A percentile compares a stretch with the other conserved stretches of the same genome.
These are phyloP conservation scores for Myxocyprinus asiaticus DNA, from an alignment of 2,113 vertebrate genomes.

Conservation along the genomic window DNA sequence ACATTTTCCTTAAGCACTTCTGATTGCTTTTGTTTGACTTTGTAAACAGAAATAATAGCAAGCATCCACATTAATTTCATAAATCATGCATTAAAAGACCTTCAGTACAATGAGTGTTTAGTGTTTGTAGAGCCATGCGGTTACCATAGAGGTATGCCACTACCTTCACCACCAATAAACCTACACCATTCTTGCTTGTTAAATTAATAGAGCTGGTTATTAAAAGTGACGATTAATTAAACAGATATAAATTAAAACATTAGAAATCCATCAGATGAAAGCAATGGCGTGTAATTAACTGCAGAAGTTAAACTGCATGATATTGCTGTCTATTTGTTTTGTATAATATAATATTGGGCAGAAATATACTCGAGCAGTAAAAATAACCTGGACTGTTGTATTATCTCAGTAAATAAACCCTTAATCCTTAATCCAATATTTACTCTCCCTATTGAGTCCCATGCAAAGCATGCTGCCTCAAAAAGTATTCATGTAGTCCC, in stretches of 20 bases:
- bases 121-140: constrained; percentile 44
- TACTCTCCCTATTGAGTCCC: no score
- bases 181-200: constrained; percentile 53
- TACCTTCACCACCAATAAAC: constrained; percentile 53
- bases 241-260: constrained; percentile 66
- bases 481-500: no score
- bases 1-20: constrained; percentile 7
- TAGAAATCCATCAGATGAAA: constrained; percentile 64
- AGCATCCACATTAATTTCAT: constrained; percentile 45
- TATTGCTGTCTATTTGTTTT: constrained; percentile 50
- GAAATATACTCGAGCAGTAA: background rate
- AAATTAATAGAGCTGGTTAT: constrained; percentile 62
- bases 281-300: constrained; percentile 59
- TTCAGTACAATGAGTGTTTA: constrained; percentile 40
- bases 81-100: constrained; percentile 36
- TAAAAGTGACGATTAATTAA: constrained; percentile 68
- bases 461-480: no score
- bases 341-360: constrained; percentile 42
- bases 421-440: constrained; percentile 21
- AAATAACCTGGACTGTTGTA: constrained; percentile 21
- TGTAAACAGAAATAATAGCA: constrained; percentile 37
- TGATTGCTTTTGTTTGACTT: constrained; percentile 20
- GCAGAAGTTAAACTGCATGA: constrained; percentile 53
- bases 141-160: constrained; percentile 49
- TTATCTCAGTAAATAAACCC: constrained; percentile 7